Evolutionary conservation across 1,140 invertebrate species (phyloP).

Genomic region (Nebria ingens): DNA sequence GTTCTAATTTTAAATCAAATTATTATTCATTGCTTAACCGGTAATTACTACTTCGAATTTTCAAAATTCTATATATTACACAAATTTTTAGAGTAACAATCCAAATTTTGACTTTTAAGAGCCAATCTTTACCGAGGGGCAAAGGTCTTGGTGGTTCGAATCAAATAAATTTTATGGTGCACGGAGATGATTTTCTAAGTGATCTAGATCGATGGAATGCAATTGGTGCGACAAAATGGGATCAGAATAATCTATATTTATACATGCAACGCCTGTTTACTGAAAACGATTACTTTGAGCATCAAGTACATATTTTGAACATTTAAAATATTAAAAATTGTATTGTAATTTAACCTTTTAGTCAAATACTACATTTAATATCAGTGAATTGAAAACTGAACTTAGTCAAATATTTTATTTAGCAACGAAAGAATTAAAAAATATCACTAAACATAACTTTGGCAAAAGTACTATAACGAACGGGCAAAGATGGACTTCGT

Average conservation of each 20-base stretch:
- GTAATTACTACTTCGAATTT: neutral
- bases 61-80: slow-evolving; percentile 8
- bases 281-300: neutral
- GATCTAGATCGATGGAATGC: slow-evolving; percentile 48
- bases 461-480: slow-evolving; percentile 47
- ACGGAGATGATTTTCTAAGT: slow-evolving; percentile 46
- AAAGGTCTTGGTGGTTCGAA: slow-evolving; percentile 60
- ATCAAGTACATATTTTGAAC: slow-evolving; percentile 35
- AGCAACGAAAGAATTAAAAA: slow-evolving; percentile 19
- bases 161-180: slow-evolving; percentile 56
- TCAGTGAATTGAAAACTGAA: slow-evolving; percentile 28
- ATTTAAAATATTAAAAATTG: slow-evolving; percentile 34
- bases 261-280: neutral
- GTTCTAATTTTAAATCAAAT: neutral
- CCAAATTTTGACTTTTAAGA: slow-evolving; percentile 29
- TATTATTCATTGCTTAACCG: slow-evolving; percentile 3
- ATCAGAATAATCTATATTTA: slow-evolving; percentile 23
- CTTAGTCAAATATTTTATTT: neutral
- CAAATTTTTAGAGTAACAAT: too few species aligned
- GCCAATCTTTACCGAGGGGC: slow-evolving; percentile 50
- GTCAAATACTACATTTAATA: slow-evolving; percentile 20
- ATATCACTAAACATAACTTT: slow-evolving; percentile 32
- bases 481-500: slow-evolving; percentile 56
- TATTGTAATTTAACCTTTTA: slow-evolving; percentile 25
- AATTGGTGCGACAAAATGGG: slow-evolving; percentile 44